A percentile compares a stretch with the other conserved stretches of the same genome.
phyloP scores from a whole-genome alignment of 2,797 vertebrate genomes.

The Trachops cirrhosus region DNA sequence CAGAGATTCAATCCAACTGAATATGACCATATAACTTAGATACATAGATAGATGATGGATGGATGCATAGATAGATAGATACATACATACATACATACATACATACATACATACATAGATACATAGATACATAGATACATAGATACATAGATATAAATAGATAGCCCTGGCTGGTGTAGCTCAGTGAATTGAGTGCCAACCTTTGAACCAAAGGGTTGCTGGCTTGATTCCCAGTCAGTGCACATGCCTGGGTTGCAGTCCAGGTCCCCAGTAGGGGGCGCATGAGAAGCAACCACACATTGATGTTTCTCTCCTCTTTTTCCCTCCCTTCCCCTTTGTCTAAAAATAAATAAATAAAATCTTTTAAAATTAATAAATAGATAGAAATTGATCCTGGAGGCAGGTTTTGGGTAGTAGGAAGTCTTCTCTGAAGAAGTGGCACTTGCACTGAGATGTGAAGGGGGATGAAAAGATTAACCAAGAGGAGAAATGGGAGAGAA shows the following conservation, averaged over 20 bases:
- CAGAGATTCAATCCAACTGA: background rate
- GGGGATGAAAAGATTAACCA: background rate
- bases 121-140: background rate
- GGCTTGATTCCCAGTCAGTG: too few relatives aligned
- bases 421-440: background rate
- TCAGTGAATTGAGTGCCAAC: too few relatives aligned
- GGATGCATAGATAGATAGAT: background rate
- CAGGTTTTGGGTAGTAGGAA: background rate
- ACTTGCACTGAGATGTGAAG: background rate
- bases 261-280: too few relatives aligned
- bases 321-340: too few relatives aligned
- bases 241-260: too few relatives aligned
- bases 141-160: too few relatives aligned
- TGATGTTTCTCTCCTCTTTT: too few relatives aligned
- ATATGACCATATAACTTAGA: background rate
- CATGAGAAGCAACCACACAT: too few relatives aligned
- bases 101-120: background rate
- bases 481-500: background rate
- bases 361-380: too few relatives aligned
- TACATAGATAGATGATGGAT: background rate
- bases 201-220: too few relatives aligned
- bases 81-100: background rate
- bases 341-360: too few relatives aligned
- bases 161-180: too few relatives aligned
- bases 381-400: background rate